These are phyloP conservation scores for Siphlonurus alternatus DNA, from an alignment of 2,888 invertebrate species.

Conservation along the genomic window DNA sequence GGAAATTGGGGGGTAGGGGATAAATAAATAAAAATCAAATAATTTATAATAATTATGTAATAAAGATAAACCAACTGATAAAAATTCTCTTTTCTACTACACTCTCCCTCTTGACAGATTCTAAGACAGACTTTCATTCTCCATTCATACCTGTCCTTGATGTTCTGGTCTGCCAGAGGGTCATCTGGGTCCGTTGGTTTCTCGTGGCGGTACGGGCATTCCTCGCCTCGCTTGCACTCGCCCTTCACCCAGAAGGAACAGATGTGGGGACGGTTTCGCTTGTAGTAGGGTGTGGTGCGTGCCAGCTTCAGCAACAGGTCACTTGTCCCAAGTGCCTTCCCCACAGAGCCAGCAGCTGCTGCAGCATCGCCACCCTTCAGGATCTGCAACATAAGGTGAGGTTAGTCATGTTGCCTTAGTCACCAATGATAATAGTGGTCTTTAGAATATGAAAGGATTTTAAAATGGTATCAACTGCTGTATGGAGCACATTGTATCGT, in stretches of 20 bases:
- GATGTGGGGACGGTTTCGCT: constrained; percentile 85
- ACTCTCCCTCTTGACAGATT: too few relatives aligned
- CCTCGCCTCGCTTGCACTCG: constrained; percentile 88
- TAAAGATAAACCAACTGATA: too few relatives aligned
- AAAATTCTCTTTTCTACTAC: too few relatives aligned
- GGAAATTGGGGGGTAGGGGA: too few relatives aligned
- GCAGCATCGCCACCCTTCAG: constrained; percentile 22
- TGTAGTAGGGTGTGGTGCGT: constrained; percentile 86
- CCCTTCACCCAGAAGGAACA: constrained; percentile 99
- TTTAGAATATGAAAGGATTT: too few relatives aligned
- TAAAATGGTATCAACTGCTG: too few relatives aligned
- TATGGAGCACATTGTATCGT: too few relatives aligned
- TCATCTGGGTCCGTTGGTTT: constrained; percentile 96
- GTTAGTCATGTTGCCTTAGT: constrained; percentile 33
- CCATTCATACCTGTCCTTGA: constrained; percentile 65
- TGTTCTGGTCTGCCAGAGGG: constrained; percentile 89
- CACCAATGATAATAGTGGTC: constrained; percentile 9
- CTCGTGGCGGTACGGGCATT: constrained; percentile 91
- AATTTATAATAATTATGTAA: too few relatives aligned
- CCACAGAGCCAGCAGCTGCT: constrained; percentile 39
- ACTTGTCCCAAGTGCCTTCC: constrained; percentile 57
- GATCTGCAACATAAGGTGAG: constrained; percentile 21
- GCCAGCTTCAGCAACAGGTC: constrained; percentile 77
- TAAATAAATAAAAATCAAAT: too few relatives aligned
- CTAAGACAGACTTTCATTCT: too few relatives aligned